Percentiles rank a stretch among this genome's conserved stretches.
Conservation (phyloP, 2,797 vertebrate genomes). For the Merluccius polli region DNA sequence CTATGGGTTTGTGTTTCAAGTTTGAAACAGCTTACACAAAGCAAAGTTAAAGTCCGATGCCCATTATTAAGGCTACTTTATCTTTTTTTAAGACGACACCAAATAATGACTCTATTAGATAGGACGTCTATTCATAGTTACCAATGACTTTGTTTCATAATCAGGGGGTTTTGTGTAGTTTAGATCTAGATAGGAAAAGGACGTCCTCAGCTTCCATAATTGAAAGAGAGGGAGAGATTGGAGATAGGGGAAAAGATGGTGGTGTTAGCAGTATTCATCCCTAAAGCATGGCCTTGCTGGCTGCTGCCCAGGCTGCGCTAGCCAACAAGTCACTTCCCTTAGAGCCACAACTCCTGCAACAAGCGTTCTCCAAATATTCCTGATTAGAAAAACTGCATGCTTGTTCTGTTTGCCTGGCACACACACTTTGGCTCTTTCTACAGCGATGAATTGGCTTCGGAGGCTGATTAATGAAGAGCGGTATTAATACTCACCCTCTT, state of each 20-base stretch:
- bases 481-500: no score
- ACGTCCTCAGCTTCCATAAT: not conserved
- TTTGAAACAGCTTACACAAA: not conserved
- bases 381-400: slow-evolving; percentile 72
- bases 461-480: not conserved
- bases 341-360: slow-evolving; percentile 63
- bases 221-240: not conserved
- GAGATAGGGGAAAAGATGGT: slow-evolving; percentile 5
- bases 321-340: slow-evolving; percentile 69
- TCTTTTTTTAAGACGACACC: not conserved
- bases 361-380: slow-evolving; percentile 63
- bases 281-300: slow-evolving; percentile 51
- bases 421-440: slow-evolving; percentile 67
- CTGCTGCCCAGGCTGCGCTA: slow-evolving; percentile 45
- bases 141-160: not conserved
- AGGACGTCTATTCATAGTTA: not conserved
- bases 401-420: slow-evolving; percentile 52
- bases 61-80: not conserved
- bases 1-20: not conserved
- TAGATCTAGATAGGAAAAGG: not conserved
- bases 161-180: not conserved
- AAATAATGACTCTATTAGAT: not conserved
- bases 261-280: slow-evolving; percentile 41
- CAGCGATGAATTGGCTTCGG: not conserved
- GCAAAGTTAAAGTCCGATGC: not conserved